Conservation (phyloP, 2,888 invertebrate genomes). For the Megamerina dolium region DNA sequence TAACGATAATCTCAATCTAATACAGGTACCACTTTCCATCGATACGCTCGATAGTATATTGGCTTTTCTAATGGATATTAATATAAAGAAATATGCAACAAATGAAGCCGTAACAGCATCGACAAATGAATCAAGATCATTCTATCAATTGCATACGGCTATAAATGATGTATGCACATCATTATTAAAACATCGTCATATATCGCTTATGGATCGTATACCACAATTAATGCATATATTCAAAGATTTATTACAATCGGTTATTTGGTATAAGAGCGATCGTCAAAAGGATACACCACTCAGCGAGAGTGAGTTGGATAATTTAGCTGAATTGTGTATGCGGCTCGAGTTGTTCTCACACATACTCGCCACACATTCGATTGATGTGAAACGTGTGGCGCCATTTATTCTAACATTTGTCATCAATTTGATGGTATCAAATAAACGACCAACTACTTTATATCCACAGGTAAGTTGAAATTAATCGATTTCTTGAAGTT, state of each 20-base stretch:
- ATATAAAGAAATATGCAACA: slow-evolving; percentile 34
- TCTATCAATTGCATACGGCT: slow-evolving; percentile 28
- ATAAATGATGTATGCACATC: slow-evolving; percentile 34
- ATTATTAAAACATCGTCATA: slow-evolving; percentile 34
- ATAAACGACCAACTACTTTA: slow-evolving; percentile 43
- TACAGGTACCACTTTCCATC: slow-evolving; percentile 33
- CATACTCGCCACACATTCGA: slow-evolving; percentile 30
- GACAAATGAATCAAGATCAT: slow-evolving; percentile 26
- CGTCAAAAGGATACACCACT: slow-evolving; percentile 36
- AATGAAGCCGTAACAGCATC: slow-evolving; percentile 19
- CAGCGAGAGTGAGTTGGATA: slow-evolving; percentile 34
- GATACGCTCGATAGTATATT: slow-evolving; percentile 43
- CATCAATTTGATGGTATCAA: slow-evolving; percentile 43
- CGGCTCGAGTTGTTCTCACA: slow-evolving; percentile 42
- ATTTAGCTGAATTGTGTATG: slow-evolving; percentile 36
- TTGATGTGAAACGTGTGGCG: slow-evolving; percentile 43
- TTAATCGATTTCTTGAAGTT: too few species aligned
- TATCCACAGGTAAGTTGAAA: slow-evolving; percentile 40
- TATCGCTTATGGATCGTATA: slow-evolving; percentile 39
- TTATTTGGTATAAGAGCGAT: slow-evolving; percentile 44
- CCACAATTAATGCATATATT: slow-evolving; percentile 41
- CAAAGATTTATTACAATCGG: slow-evolving; percentile 41
- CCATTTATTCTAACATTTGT: slow-evolving; percentile 42
- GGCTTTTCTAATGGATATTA: slow-evolving; percentile 37
- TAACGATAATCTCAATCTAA: not conserved